Evolutionary conservation across 2,797 vertebrate species (phyloP).

Genomic region (Siniperca undulata): DNA sequence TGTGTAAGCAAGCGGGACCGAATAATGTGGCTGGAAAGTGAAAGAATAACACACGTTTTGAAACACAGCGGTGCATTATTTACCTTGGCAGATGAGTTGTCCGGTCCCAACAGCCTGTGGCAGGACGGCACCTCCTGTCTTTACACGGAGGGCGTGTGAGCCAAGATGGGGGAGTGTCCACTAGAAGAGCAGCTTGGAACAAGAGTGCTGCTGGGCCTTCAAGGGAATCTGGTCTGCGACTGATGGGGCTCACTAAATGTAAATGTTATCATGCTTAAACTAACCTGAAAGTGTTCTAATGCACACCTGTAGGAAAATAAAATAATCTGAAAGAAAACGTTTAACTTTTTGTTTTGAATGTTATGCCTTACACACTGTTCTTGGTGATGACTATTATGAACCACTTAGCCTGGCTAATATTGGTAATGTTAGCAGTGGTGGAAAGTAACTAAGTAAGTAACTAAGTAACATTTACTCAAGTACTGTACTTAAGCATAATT

Average conservation of each 20-base stretch:
- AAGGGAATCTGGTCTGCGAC: neutral
- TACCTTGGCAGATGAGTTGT: constrained; percentile 50
- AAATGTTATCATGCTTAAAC: neutral
- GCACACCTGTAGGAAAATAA: neutral
- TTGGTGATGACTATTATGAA: neutral
- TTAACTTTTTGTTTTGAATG: neutral
- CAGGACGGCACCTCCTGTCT: constrained; percentile 19
- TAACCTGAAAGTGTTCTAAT: too few relatives aligned
- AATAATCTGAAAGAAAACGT: neutral
- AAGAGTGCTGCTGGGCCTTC: constrained; percentile 10
- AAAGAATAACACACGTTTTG: neutral
- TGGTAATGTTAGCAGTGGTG: too few relatives aligned
- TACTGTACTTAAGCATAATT: too few relatives aligned
- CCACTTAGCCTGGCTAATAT: neutral
- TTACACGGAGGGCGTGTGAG: constrained; percentile 27
- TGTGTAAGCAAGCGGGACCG: neutral
- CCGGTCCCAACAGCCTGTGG: constrained; percentile 23
- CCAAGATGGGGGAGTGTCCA: constrained; percentile 71
- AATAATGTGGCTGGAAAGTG: rapidly evolving
- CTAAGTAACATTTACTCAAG: neutral
- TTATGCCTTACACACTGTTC: neutral
- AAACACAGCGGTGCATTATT: neutral
- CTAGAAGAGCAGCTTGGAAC: constrained; percentile 10
- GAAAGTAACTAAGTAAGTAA: neutral
- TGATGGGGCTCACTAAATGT: neutral